Percentiles rank a stretch among this genome's conserved stretches.
Conservation (phyloP, 1,140 invertebrate genomes). For the Drosophila pseudoobscura region DNA sequence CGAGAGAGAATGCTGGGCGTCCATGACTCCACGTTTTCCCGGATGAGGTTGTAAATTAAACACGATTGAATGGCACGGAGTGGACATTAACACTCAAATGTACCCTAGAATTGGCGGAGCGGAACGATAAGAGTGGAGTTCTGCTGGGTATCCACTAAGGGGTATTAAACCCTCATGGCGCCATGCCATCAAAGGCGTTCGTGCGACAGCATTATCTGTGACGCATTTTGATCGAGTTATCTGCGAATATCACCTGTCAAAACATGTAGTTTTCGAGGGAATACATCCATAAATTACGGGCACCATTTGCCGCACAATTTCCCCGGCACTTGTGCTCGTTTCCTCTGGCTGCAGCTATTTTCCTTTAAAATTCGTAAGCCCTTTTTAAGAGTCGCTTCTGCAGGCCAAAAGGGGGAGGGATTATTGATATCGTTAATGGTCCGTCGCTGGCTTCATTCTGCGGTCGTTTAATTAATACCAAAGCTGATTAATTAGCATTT, state of each 20-base stretch:
- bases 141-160: too few relatives aligned
- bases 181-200: slow-evolving; percentile 12
- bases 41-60: slow-evolving; percentile 35
- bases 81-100: too few relatives aligned
- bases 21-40: neutral
- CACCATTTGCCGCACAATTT: slow-evolving; percentile 13
- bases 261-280: slow-evolving; percentile 2
- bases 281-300: slow-evolving; percentile 38
- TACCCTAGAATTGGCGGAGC: too few relatives aligned
- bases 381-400: slow-evolving; percentile 38
- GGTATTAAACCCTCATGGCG: slow-evolving; percentile 6
- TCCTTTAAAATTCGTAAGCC: slow-evolving; percentile 19
- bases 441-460: slow-evolving; percentile 18
- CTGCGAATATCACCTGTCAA: slow-evolving; percentile 13
- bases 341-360: neutral
- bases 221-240: slow-evolving; percentile 14
- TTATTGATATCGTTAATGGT: slow-evolving; percentile 41
- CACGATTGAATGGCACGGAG: neutral
- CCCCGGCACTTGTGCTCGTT: neutral
- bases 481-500: slow-evolving; percentile 60
- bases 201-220: slow-evolving; percentile 25
- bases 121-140: too few relatives aligned
- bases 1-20: neutral
- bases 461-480: slow-evolving; percentile 59
- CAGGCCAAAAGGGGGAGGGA: slow-evolving; percentile 14